Evolutionary conservation across 2,888 invertebrate genomes (phyloP), one percentile per base, ranked within the genome.

Genomic region (Epistrophe grossulariae): DNA sequence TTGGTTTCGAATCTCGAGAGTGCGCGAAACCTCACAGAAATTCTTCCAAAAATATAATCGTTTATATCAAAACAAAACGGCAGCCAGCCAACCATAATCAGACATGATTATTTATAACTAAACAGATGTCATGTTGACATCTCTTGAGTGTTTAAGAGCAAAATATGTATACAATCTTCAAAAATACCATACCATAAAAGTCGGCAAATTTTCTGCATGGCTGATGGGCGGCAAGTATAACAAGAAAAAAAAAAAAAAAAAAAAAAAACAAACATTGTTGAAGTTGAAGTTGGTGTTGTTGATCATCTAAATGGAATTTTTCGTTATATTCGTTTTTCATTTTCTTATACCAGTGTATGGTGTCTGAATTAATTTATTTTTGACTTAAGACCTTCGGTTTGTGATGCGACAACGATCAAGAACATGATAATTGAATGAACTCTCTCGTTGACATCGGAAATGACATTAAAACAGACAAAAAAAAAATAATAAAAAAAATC

Each of bases 361-460:
- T 5, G 24, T 43, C 19, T 62, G 43, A 62, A 62, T 43, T 40
- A 62, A 62, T 62, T 62, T 19, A 19, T 43, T 43, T 62, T 76
- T 76, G 45, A 60, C 19, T 55, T 45, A 73, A 73, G 79, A 70
- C 79, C 83, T 79, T 83, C 73, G 55, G 52, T 38, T n/a, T 24
- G 24, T 35, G 68, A 68, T 55, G 71, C 50, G 71, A 31, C 64
- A 66, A 66, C 19, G 79, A 83, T 73, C 17, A 59, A 7, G 31
- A 55, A 10, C 73, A 70, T 15, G 79, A 83, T 83, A 83, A 83
- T 79, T 83, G 73, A 78, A 60, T 83, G 83, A 79, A 83, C 38
- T 59, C 83, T 79, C 68, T 19, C 45, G 79, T 70, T 83, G 83
- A 83, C 79, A 74, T 83, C 83, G 62, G 83, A 79, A 70, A 62